Evolutionary conservation across 2,888 invertebrate species (phyloP), one percentile per base, ranked within the genome.

Genomic region (Leptinotarsa haldemani): DNA sequence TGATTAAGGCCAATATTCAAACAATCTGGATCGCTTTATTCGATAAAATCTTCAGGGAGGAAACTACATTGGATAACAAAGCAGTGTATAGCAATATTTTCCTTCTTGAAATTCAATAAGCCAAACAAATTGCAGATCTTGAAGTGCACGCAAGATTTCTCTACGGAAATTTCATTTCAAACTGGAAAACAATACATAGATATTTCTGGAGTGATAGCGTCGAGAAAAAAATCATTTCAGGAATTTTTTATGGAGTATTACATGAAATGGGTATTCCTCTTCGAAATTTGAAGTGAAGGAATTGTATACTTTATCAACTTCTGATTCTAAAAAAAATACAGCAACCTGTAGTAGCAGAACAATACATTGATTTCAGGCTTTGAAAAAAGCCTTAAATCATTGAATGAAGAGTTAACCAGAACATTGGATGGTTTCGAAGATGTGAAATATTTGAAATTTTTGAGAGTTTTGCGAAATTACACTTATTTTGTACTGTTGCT

Each of bases 61-160:
- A 25, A 61, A 30, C 12, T 16, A 40, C 16, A 61, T 40, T n/a
- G 61, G 30, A 61, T 61, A 61, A 61, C 61, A 61, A 40, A 61
- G 61, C 61, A 61, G 56, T 56, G 15, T 56, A 56, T 15, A 13
- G 56, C 4, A 56, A 22, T 61, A 61, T 61, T 61, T 61, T n/a
- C 61, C 18, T 40, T 61, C 30, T 30, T 40, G 61, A 61, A 61
- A 61, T 61, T 61, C n/a, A 61, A 61, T 61, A 61, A 61, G 61
- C 16, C 5, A 61, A 61, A 40, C 61, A 30, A 61, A 61, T 61
- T 61, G 61, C 16, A 30, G 30, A 61, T 61, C 61, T 40, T 40
- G 61, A 30, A 61, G 16, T 61, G n/a, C 30, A 25, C n/a, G 61
- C 61, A 61, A 16, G 61, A 61, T 61, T 61, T 61, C 13, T 61